Evolutionary conservation across 92 coral and sea anemone species (phyloP), one percentile per base, ranked within the genome.

Genomic region (Parazoanthus swiftii): DNA sequence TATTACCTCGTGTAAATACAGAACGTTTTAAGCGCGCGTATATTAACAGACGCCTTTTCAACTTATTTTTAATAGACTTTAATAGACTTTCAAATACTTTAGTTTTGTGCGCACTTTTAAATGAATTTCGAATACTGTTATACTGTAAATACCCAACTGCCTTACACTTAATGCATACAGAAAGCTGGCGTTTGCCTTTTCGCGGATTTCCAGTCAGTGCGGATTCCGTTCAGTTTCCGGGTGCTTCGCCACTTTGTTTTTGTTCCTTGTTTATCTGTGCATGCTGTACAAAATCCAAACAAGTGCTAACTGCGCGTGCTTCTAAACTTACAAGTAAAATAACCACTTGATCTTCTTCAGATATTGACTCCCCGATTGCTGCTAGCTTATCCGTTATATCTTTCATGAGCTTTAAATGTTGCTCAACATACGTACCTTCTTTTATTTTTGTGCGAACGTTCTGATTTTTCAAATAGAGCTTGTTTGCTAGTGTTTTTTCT

Each of bases 301-400:
- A 83, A 65, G 88, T 76, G 18, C 58, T 91, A 88, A 88, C 89
- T 74, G 66, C 46, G 71, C 81, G 72, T 37, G 89, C 89, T 75
- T 80, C 89, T 6, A 89, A 82, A 85, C 87, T 91, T 70, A 85
- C 81, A 50, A 85, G 46, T 74, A 91, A 80, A 77, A 87, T 81
- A 44, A 91, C 89, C 68, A 89, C 82, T 74, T 65, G 81, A 67
- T 91, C 90, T 80, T 91, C 90, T 54, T 89, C 86, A 21, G 92
- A 82, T 63, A 89, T 36, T 39, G 42, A 4, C 42, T 2, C 42
- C 33, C 42, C 42, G 42, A 39, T 39, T 39, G 91, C 93, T 26
- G 90, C 89, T 59, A 89, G 88, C 80, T 79, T 85, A 85, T 91
- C 89, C 11, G 91, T 89, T 33, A 89, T 68, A 89, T 73, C 42